Evolutionary conservation across 2,888 invertebrate species (phyloP), one percentile per base, ranked within the genome.

Genomic region (Limnephilus auricula): DNA sequence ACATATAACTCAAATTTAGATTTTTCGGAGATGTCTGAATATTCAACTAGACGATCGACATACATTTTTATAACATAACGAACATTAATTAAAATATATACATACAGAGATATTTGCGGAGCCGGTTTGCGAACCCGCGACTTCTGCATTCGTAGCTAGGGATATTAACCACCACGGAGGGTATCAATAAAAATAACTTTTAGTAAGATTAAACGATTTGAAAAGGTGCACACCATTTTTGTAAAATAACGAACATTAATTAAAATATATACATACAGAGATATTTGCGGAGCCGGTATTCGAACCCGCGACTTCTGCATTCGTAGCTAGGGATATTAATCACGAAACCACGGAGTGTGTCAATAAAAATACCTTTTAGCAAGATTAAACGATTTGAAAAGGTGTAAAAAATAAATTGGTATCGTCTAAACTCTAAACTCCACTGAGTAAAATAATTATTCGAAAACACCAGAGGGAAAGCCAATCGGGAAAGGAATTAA

Each of bases 401-500:
- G 15, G 50, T 50, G 50, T 50, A 4, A 15, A 25, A 18, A 65
- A 65, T 25, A 65, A 65, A 65, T 65, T 65, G 65, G 1, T 25
- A 25, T 25, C 3, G 65, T 25, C 18, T 25, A 65, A 65, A 65
- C n/a, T n/a, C n/a, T n/a, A n/a, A n/a, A 25, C 65, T 65, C 25
- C 65, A 65, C 18, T 3, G 65, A 25, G 25, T 65, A 65, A 65
- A 65, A 65, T 25, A 25, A 65, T 50, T 18, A 65, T 25, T 65
- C 5, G 65, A 34, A 82, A 82, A 34, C 82, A 82, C 82, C 30
- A 30, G 32, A 80, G 32, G 80, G 32, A 25, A 32, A 6, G 34
- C 32, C 6, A 34, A 82, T 82, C 82, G 82, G 82, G 34, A 82
- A 82, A 31, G 34, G 34, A 34, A 82, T 82, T 82, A 82, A 82